Base-by-base conservation (phyloP, 2,888 invertebrate genomes). In the Pogonocherus hispidulus region DNA sequence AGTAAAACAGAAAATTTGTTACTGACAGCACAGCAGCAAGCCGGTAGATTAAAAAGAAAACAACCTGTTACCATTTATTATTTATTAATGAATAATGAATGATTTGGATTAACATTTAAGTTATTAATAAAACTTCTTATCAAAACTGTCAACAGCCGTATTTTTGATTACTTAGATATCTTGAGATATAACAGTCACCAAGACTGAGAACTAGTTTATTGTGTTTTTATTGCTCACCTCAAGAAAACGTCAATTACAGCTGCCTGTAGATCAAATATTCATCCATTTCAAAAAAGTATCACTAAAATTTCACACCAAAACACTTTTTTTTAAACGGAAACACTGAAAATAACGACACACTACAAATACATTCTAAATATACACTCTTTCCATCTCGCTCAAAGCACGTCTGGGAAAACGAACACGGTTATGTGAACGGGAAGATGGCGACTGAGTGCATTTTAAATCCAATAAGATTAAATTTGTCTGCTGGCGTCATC, bases 301-400 rank as follows among this genome's bases (percentile, higher is more conserved):
- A 74, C 75, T 74, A 67, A 72, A 77, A 78, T 74, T 75, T 77
- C 79, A 80, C 80, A 77, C 73, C 63, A 75, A 27, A 75, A 78
- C 79, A 80, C 79, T 77, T 76, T 76, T 77, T 76, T 76, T 78
- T 66, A 72, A 75, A 74, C 77, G 78, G 71, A 67, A 73, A 67
- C 77, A 78, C 80, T 76, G 73, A 76, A 78, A 79, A 80, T 80
- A 79, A 78, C 78, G 76, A 80, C 78, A 80, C 78, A 74, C 77
- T 78, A 76, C 77, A 80, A 77, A 76, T 78, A 78, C 76, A 78
- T 79, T 80, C 81, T 80, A 81, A 82, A 81, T 81, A 79, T 80
- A 81, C 79, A 79, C 80, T 79, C 70, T 78, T 79, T 78, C 82
- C 80, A 79, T 82, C 81, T 80, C 82, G 79, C 81, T 82, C 80